Percentiles rank a stretch among this genome's conserved stretches.
phyloP scores from a whole-genome alignment of 2,113 vertebrate genomes.

The Puma concolor region DNA sequence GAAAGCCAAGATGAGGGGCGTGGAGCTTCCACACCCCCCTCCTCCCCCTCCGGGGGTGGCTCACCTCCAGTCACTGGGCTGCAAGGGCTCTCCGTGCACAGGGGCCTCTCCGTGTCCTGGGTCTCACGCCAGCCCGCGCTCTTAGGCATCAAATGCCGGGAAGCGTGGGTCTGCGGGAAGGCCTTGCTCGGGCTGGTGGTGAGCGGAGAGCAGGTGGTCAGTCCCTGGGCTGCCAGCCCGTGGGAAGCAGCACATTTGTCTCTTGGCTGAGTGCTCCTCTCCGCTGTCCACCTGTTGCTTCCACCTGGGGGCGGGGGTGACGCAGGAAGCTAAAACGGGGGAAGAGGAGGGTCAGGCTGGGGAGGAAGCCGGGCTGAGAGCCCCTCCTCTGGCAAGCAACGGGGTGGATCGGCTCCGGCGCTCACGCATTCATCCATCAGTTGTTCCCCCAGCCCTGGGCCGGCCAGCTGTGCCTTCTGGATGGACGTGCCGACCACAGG shows the following conservation, averaged over 20 bases:
- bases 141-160: not conserved
- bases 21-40: not conserved
- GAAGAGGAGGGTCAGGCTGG: not conserved
- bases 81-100: rapidly evolving
- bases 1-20: not conserved
- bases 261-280: not conserved
- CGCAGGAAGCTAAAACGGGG: not conserved
- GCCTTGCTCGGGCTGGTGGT: not conserved
- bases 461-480: not conserved
- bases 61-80: not conserved
- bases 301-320: not conserved
- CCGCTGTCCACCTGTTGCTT: not conserved
- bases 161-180: not conserved
- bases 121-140: not conserved
- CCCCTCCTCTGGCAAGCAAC: not conserved
- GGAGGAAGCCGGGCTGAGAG: not conserved
- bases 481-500: too few relatives aligned
- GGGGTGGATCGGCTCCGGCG: not conserved
- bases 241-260: not conserved
- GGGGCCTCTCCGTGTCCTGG: not conserved
- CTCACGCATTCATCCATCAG: not conserved
- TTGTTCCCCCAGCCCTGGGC: not conserved
- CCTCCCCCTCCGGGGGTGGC: too few relatives aligned
- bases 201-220: not conserved
- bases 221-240: not conserved